Percentiles rank a stretch among this genome's conserved stretches.
phyloP scores from a whole-genome alignment of 1,140 invertebrate species.

The Drosophila subobscura region DNA sequence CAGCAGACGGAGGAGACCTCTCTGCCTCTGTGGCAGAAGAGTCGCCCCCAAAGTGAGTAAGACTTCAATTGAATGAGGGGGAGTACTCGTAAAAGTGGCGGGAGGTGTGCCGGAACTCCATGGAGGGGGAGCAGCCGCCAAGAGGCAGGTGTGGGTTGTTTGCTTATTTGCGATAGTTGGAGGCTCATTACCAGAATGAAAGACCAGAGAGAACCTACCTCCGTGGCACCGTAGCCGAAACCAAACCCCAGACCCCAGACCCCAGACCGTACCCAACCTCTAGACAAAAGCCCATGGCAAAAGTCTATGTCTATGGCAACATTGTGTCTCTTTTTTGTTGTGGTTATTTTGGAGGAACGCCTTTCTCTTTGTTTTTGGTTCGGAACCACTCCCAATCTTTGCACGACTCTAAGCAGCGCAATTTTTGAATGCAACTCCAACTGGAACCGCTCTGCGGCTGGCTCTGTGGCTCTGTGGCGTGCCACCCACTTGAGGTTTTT shows the following conservation, averaged over 20 bases:
- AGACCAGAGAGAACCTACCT: slow-evolving; percentile 22
- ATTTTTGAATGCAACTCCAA: slow-evolving; percentile 49
- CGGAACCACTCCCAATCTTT: slow-evolving; percentile 70
- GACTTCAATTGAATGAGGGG: slow-evolving; percentile 36
- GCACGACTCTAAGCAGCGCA: slow-evolving; percentile 65
- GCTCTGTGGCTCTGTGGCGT: slow-evolving; percentile 19
- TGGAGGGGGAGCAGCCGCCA: slow-evolving; percentile 9
- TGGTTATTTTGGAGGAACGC: slow-evolving; percentile 53
- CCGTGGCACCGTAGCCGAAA: background rate
- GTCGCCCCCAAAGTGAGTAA: slow-evolving; percentile 16
- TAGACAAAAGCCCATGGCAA: slow-evolving; percentile 13
- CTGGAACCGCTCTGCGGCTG: too few species aligned
- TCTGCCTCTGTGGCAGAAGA: slow-evolving; percentile 14
- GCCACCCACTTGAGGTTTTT: slow-evolving; percentile 53
- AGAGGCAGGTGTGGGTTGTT: slow-evolving; percentile 48
- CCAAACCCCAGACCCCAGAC: slow-evolving; percentile 12
- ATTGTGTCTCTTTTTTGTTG: slow-evolving; percentile 28
- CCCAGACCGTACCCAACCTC: slow-evolving; percentile 19
- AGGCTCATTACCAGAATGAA: slow-evolving; percentile 61
- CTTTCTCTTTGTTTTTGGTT: slow-evolving; percentile 68
- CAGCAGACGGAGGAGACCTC: too few species aligned
- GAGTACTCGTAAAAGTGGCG: slow-evolving; percentile 45
- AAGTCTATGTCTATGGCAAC: slow-evolving; percentile 10
- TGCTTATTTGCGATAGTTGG: slow-evolving; percentile 68
- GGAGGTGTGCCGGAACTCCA: background rate